These are phyloP conservation scores for Microcebus murinus DNA, from an alignment of 2,113 vertebrate genomes.

Conservation along the genomic window DNA sequence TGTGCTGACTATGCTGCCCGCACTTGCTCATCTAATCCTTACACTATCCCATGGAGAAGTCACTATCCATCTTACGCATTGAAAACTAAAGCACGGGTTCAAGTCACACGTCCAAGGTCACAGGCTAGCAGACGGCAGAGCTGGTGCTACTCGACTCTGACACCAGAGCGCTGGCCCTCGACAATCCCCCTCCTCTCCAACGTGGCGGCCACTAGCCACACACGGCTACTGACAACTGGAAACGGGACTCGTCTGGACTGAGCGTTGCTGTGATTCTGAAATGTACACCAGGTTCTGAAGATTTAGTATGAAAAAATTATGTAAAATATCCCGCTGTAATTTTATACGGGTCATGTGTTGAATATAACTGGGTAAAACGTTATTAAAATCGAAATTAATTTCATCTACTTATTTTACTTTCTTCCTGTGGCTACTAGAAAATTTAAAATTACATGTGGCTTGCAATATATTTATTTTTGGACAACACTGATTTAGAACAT, in stretches of 20 bases:
- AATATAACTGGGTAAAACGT: not conserved
- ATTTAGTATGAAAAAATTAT: not conserved
- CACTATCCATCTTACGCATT: not conserved
- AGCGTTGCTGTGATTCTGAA: not conserved
- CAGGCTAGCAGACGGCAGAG: not conserved
- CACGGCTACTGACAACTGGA: not conserved
- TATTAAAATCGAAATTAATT: conserved; percentile 28
- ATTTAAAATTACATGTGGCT: not conserved
- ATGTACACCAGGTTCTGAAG: not conserved
- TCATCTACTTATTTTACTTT: not conserved
- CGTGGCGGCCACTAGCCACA: not conserved
- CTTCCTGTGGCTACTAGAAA: not conserved
- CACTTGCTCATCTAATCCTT: not conserved
- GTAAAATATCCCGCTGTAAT: not conserved
- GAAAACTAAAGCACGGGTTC: not conserved
- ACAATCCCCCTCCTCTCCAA: not conserved
- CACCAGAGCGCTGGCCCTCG: not conserved
- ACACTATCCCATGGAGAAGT: not conserved
- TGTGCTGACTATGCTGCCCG: not conserved
- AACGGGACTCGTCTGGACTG: not conserved
- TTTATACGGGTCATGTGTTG: not conserved
- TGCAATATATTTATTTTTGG: not conserved
- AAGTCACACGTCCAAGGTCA: not conserved
- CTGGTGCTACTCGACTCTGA: not conserved
- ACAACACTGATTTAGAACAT: conserved; percentile 1